A percentile compares a stretch with the other conserved stretches of the same genome.
These are phyloP conservation scores for Mus minutoides DNA, from an alignment of 2,797 vertebrate species.

Conservation along the genomic window DNA sequence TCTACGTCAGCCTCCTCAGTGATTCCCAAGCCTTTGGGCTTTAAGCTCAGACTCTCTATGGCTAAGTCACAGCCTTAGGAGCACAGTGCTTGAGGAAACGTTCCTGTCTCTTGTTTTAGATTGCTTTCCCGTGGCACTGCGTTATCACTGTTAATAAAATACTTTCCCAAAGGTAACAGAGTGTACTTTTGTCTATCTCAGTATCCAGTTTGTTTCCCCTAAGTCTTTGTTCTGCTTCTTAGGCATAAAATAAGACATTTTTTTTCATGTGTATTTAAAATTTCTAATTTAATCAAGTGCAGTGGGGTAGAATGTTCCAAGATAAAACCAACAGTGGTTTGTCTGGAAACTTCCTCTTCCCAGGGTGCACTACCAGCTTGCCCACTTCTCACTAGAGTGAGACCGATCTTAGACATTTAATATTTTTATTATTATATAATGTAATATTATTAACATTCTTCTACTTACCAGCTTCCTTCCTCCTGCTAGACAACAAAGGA, in stretches of 20 bases:
- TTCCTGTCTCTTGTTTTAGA: neutral
- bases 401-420: neutral
- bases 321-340: neutral
- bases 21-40: neutral
- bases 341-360: neutral
- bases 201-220: neutral
- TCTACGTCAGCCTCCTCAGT: neutral
- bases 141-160: neutral
- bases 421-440: neutral
- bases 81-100: neutral
- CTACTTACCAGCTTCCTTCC: neutral
- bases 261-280: slow-evolving; percentile 3
- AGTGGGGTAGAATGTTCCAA: neutral
- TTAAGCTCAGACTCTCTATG: neutral
- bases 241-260: neutral
- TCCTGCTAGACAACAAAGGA: neutral
- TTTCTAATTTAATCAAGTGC: neutral
- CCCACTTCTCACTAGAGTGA: neutral
- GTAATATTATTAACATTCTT: neutral
- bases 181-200: neutral
- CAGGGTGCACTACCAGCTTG: neutral
- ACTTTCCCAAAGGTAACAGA: neutral
- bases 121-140: neutral
- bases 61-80: neutral
- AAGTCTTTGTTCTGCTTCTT: neutral